These are phyloP conservation scores for Quadroppia sp. DNA, from an alignment of 2,888 invertebrate genomes.

Conservation along the genomic window DNA sequence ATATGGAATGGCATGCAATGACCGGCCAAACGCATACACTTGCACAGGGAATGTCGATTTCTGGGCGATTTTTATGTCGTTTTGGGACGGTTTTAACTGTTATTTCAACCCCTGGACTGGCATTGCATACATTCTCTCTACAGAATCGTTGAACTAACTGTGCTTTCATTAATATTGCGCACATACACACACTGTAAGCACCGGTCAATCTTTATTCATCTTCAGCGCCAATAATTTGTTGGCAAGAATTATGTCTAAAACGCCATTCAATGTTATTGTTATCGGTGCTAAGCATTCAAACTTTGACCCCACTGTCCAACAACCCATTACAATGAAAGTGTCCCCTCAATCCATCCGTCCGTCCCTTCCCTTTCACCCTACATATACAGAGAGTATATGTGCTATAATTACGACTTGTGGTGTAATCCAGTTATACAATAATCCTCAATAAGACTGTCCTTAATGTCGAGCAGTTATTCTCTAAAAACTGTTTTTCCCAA, in stretches of 20 bases:
- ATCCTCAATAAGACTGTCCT: background rate
- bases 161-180: background rate
- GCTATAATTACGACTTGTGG: conserved; percentile 5
- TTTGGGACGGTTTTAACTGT: conserved; percentile 5
- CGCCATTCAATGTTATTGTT: conserved; percentile 10
- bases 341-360: background rate
- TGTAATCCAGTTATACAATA: conserved; percentile 9
- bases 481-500: background rate
- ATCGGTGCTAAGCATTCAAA: background rate
- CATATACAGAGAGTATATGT: too few relatives aligned
- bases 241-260: conserved; percentile 7
- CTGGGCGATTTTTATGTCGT: conserved; percentile 6
- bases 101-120: background rate
- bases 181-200: background rate
- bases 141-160: background rate
- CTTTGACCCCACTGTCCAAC: background rate
- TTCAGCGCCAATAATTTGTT: conserved; percentile 1
- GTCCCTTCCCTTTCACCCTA: too few relatives aligned
- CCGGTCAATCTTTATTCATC: background rate
- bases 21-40: background rate
- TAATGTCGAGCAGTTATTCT: background rate
- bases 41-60: background rate
- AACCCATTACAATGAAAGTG: background rate
- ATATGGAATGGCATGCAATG: background rate
- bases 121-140: background rate